Conservation (phyloP, 2,888 invertebrate genomes). For the Drosophila stalkeri region DNA sequence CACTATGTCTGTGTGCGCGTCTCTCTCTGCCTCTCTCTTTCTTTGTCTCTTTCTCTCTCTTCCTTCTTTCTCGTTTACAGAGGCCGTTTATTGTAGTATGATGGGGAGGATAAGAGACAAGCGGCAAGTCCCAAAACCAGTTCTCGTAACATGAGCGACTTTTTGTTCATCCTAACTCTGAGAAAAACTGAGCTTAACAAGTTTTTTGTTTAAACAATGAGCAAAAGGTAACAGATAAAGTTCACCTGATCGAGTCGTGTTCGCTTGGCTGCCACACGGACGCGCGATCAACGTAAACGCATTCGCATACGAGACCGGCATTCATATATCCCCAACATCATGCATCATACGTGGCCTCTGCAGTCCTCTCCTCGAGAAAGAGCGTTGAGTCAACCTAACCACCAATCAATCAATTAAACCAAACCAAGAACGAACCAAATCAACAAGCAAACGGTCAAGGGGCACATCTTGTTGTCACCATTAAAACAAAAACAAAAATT, state of each 20-base stretch:
- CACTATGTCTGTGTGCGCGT: conserved; percentile 70
- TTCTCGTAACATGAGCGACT: conserved; percentile 77
- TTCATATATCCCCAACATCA: conserved; percentile 84
- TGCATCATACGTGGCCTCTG: conserved; percentile 85
- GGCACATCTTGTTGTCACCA: conserved; percentile 46
- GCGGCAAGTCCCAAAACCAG: conserved; percentile 62
- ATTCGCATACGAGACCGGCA: conserved; percentile 51
- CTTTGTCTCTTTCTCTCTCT: conserved; percentile 85
- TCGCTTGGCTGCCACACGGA: conserved; percentile 59
- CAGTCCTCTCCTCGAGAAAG: conserved; percentile 70
- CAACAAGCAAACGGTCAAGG: conserved; percentile 34
- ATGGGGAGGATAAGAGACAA: conserved; percentile 85
- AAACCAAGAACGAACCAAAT: conserved; percentile 35
- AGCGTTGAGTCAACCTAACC: conserved; percentile 38
- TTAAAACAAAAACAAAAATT: conserved; percentile 42
- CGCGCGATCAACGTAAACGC: conserved; percentile 56
- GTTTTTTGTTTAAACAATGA: conserved; percentile 24
- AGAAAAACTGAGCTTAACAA: conserved; percentile 24
- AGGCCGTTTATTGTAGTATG: conserved; percentile 91
- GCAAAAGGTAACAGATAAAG: conserved; percentile 41
- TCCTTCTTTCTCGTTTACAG: conserved; percentile 87
- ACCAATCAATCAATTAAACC: conserved; percentile 4
- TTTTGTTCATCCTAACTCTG: conserved; percentile 51
- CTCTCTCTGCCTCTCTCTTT: conserved; percentile 76
- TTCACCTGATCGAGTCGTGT: conserved; percentile 57